Base-by-base conservation (phyloP, 1,140 invertebrate species). In the Achatina immaculata region DNA sequence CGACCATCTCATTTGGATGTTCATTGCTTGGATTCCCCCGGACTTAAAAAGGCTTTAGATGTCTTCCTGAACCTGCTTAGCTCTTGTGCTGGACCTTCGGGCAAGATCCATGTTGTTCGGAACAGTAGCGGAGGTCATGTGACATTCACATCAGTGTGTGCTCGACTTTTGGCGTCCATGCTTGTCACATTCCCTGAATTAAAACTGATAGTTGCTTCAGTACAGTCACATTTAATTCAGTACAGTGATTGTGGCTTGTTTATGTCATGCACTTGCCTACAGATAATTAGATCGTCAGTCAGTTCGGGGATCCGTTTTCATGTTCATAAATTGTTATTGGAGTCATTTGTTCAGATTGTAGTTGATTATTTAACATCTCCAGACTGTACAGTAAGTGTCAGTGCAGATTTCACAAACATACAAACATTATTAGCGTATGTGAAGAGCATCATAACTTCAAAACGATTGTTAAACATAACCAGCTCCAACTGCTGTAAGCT, bases 211-310 rank as follows among this genome's bases (percentile, higher is more conserved):
- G 78, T 80, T 40, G 51, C 68, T 36, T 21, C 82, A 80, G 80
- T 84, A 43, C 82, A 85, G 66, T 74, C 79, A 68, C 86, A 87
- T 51, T 55, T 86, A 16, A 55, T 48, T 3, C 75, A 81, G 45
- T 83, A 72, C 75, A 62, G 79, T 74, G 86, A 87, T 83, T 82
- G 81, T 45, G 86, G 86, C 28, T 51, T 85, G 0, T 82, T 87
- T 48, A 65, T 83, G 42, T 24, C 48, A 36, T 71, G 38, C 24
- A 75, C 82, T 42, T 80, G 81, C 45, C 34, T 82, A 28, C 66
- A 74, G 21, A 62, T 86, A 11, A 75, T 85, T 48, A 42, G 79
- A 21, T 75, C 36, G n/a, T 83, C 85, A 38, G 6, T 83, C 19
- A 48, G 75, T 21, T 40, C 71, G n/a, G 65, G 55, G n/a, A 68